Base-by-base conservation (phyloP, 2,888 invertebrate species). In the Rhogogaster chlorosoma region DNA sequence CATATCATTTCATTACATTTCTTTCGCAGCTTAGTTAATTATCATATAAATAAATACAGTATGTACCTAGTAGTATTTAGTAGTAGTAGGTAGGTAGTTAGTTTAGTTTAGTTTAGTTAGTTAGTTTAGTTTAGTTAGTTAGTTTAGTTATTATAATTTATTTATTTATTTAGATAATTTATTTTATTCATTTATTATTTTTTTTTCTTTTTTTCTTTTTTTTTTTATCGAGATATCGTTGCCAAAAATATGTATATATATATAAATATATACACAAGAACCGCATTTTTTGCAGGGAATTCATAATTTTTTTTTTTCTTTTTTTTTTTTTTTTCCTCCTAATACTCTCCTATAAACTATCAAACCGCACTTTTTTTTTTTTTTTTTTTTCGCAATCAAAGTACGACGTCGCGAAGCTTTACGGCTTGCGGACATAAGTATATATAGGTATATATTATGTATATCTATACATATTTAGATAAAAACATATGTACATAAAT, bases 171-270 rank as follows among this genome's bases (percentile, higher is more conserved):
- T 88, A 85, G n/a, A n/a, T n/a, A n/a, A n/a, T 86, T 88, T 87
- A 89, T 89, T 91, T 90, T 89, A 91, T 91, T 90, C 90, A 90
- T 91, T 92, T 92, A 91, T 91, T n/a, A n/a, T n/a, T n/a, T n/a
- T n/a, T n/a, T n/a, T n/a, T n/a, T n/a, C n/a, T n/a, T n/a, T n/a
- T n/a, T n/a, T n/a, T n/a, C n/a, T n/a, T n/a, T n/a, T n/a, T n/a
- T 91, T 88, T 90, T 92, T 93, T 93, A 93, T 92, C 91, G 92
- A 93, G 93, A 93, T 92, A 92, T 93, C 92, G 91, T 93, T 93
- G 93, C 93, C 93, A 92, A 93, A 93, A 93, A 93, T 93, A 93
- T 92, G 92, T 92, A 92, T 93, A 45, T 45, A 45, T 36, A 5
- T 45, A 45, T 45, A 45, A 93, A 89, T 92, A 92, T 91, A 90